Evolutionary conservation across 2,113 vertebrate genomes (phyloP).

Genomic region (Oryzias melastigma): DNA sequence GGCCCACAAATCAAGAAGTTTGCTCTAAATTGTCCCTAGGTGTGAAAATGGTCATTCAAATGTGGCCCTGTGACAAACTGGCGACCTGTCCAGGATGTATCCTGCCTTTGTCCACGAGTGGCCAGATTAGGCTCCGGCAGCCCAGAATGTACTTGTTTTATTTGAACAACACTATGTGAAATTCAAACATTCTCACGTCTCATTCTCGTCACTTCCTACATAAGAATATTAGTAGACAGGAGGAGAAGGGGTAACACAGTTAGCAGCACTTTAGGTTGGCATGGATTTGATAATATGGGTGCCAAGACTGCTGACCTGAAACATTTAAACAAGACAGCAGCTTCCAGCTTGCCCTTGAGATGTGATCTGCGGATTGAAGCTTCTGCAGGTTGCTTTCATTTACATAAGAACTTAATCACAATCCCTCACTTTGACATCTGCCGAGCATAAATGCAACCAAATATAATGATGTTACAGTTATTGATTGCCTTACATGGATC

Average conservation of each 20-base stretch:
- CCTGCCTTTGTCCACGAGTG: no score
- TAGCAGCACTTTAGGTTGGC: slow-evolving; percentile 38
- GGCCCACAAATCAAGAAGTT: no score
- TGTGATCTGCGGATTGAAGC: slow-evolving; percentile 42
- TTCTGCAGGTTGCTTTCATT: slow-evolving; percentile 67
- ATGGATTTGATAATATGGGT: slow-evolving; percentile 38
- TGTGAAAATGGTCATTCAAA: no score
- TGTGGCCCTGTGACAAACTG: no score
- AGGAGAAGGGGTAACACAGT: slow-evolving; percentile 22
- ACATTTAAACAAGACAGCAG: slow-evolving; percentile 47
- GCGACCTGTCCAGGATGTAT: no score
- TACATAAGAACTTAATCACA: slow-evolving; percentile 73
- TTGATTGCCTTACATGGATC: slow-evolving; percentile 72
- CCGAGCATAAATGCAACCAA: slow-evolving; percentile 63
- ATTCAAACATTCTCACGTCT: no score
- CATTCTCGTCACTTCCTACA: no score
- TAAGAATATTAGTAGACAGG: neutral
- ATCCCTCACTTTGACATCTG: slow-evolving; percentile 72
- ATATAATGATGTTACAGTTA: slow-evolving; percentile 75
- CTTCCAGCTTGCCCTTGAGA: slow-evolving; percentile 68
- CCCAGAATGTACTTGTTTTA: no score
- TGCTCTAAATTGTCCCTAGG: no score
- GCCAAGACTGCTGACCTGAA: slow-evolving; percentile 45
- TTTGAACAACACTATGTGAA: no score
- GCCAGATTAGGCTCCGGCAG: no score